phyloP scores from a whole-genome alignment of 2,113 vertebrate species.

The Xiphorhynchus elegans region DNA sequence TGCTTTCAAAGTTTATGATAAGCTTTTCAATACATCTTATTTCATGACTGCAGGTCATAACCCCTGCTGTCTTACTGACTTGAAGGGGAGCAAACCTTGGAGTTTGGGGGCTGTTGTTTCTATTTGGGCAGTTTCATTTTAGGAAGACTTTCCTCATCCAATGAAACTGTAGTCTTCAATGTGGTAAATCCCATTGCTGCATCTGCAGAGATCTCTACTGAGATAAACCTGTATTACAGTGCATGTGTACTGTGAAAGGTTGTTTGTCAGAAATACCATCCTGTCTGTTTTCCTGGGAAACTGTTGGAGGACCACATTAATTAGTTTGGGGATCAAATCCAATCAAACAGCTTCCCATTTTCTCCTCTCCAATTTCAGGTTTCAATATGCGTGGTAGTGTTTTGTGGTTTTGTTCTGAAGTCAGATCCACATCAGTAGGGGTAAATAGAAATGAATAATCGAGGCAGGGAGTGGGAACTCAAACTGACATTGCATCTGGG shows the following conservation, averaged over 20 bases:
- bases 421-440: background rate
- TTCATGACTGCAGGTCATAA: background rate
- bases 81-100: background rate
- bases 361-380: background rate
- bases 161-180: background rate
- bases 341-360: background rate
- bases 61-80: background rate
- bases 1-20: background rate
- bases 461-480: background rate
- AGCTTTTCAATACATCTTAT: background rate
- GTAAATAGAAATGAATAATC: background rate
- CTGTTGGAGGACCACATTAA: background rate
- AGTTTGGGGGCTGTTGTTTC: background rate
- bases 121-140: background rate
- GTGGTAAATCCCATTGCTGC: background rate
- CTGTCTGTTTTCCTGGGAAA: background rate
- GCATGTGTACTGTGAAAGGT: background rate
- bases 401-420: background rate
- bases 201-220: background rate
- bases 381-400: background rate
- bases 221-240: background rate
- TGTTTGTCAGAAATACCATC: background rate
- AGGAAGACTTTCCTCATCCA: background rate
- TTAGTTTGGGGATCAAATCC: background rate
- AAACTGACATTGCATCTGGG: background rate